Evolutionary conservation across 1,140 invertebrate genomes (phyloP), one percentile per base, ranked within the genome.

Genomic region (Propsilocerus akamusi): DNA sequence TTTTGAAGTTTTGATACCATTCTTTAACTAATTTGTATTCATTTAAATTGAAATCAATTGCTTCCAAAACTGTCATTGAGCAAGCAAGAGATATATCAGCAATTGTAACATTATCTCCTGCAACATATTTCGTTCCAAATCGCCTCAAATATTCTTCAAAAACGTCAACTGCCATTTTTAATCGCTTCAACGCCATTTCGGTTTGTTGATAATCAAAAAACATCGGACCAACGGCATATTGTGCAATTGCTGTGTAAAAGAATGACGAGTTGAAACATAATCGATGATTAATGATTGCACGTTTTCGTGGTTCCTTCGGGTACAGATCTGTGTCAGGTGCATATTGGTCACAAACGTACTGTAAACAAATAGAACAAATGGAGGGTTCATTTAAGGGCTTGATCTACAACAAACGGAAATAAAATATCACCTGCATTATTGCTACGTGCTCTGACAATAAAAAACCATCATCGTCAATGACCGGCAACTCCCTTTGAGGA

Each of bases 1-100:
- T 56, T 59, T 84, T 84, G 52, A 81, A 83, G 24, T 72, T 73
- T 8, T 66, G 60, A 54, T 83, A 84, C 80, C 81, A 84, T 58
- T 75, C 73, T 25, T 52, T 50, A 50, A 69, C 69, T 55, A 68
- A 59, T 23, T 66, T 61, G 59, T 77, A 81, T 46, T 65, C 59
- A 41, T 68, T 71, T 50, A 73, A 67, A 59, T 82, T 75, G 56
- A 82, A 81, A 32, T 70, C 61, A 14, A 83, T 80, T 0, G 74
- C 79, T 64, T 86, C 81, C 26, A 85, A 62, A 48, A 77, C 79
- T 67, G 82, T 73, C 0, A 76, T 82, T 4, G 78, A 72, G 14
- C 79, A 77, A 30, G 80, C 61, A 2, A 85, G 60, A 7, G 72
- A 75, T 54, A 83, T 78, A 59, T 85, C 81, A 4, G 80, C 81